Conservation (phyloP, 2,888 invertebrate species). For the Scaptomyza polygonia region DNA sequence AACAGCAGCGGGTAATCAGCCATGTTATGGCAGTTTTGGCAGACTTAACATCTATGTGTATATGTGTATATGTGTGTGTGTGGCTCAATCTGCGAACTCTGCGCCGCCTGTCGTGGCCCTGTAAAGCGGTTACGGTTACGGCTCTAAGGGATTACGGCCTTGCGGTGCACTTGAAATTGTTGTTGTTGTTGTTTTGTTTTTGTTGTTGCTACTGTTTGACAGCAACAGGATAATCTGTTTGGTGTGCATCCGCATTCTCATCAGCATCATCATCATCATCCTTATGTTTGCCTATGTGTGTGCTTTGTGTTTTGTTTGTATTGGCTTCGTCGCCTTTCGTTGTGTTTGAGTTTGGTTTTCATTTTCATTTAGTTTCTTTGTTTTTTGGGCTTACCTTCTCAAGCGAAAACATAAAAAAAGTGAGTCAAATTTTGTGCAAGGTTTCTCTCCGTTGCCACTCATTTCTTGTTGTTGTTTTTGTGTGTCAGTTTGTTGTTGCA, state of each 20-base stretch:
- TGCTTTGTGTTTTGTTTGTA: slow-evolving; percentile 20
- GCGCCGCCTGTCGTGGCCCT: slow-evolving; percentile 41
- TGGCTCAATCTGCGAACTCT: slow-evolving; percentile 46
- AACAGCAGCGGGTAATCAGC: slow-evolving; percentile 53
- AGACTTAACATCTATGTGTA: slow-evolving; percentile 8
- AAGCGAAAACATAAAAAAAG: slow-evolving; percentile 4
- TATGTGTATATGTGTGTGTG: slow-evolving; percentile 8
- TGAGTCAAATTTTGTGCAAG: slow-evolving; percentile 39
- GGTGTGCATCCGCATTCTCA: slow-evolving; percentile 50
- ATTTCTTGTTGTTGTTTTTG: slow-evolving; percentile 35
- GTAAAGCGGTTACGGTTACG: slow-evolving; percentile 56
- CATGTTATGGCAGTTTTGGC: slow-evolving; percentile 64
- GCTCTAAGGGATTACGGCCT: slow-evolving; percentile 63
- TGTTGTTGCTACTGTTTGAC: slow-evolving; percentile 38
- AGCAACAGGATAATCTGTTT: slow-evolving; percentile 64
- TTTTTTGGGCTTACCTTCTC: slow-evolving; percentile 5
- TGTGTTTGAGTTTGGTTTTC: slow-evolving; percentile 30
- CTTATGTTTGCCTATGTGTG: slow-evolving; percentile 16
- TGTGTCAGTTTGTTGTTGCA: slow-evolving; percentile 3
- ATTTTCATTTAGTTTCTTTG: slow-evolving; percentile 30
- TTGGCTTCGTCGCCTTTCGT: slow-evolving; percentile 48
- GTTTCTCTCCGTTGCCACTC: slow-evolving; percentile 42
- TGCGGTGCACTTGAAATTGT: slow-evolving; percentile 61
- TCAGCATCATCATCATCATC: slow-evolving; percentile 29
- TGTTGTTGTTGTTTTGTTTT: slow-evolving; percentile 33